Percentiles rank a stretch among this genome's conserved stretches.
These are phyloP conservation scores for Lacerta bilineata DNA, from an alignment of 2,797 vertebrate species.

Conservation along the genomic window DNA sequence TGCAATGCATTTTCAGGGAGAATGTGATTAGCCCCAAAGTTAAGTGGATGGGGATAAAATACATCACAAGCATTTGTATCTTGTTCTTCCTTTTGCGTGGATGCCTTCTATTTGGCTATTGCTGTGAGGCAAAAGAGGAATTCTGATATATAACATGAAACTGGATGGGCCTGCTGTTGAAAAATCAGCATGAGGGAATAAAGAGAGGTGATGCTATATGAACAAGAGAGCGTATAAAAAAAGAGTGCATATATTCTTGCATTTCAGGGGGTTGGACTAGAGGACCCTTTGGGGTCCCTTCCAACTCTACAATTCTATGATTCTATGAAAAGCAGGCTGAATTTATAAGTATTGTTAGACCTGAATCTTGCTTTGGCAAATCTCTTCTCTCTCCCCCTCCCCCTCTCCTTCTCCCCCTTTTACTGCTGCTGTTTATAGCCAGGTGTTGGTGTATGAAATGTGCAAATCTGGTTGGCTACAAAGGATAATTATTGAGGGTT, in stretches of 20 bases:
- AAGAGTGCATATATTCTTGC: too few species aligned
- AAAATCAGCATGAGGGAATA: not conserved
- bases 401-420: not conserved
- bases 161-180: not conserved
- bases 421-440: not conserved
- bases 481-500: not conserved
- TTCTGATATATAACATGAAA: not conserved
- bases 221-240: not conserved
- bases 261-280: too few species aligned
- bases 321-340: too few species aligned
- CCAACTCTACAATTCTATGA: too few species aligned
- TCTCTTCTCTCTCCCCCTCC: not conserved
- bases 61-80: not conserved
- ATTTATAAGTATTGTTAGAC: not conserved
- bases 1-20: not conserved
- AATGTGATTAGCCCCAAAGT: rapidly evolving
- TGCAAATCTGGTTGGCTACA: not conserved
- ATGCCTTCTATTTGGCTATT: not conserved
- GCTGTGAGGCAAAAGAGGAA: not conserved
- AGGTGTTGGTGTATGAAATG: not conserved
- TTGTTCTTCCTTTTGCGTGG: not conserved
- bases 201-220: not conserved
- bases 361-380: not conserved
- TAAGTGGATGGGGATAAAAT: not conserved
- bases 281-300: too few species aligned